Percentiles rank a stretch among this genome's conserved stretches.
These are phyloP conservation scores for Slavum lentiscoides DNA, from an alignment of 2,888 invertebrate species.

Conservation along the genomic window DNA sequence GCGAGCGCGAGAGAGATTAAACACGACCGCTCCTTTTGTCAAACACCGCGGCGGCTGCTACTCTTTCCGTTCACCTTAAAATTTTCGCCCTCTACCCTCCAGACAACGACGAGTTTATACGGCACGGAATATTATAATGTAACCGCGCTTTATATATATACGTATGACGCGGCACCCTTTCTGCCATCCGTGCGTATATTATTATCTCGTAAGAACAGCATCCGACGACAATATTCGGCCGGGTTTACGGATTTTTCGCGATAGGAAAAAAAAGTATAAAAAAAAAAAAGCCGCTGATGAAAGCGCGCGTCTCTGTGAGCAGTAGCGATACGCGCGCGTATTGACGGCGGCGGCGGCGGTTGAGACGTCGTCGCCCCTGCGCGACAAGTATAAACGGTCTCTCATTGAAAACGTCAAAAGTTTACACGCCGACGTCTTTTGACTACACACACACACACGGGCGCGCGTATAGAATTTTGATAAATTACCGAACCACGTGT, in stretches of 20 bases:
- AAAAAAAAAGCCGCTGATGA: no score
- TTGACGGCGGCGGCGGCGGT: conserved; percentile 1
- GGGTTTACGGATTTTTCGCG: conserved; percentile 1
- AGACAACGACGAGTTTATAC: neutral
- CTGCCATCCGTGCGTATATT: neutral
- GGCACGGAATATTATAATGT: neutral
- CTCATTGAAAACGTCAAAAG: conserved; percentile 53
- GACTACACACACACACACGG: neutral
- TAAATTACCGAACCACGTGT: conserved; percentile 26
- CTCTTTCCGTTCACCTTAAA: neutral
- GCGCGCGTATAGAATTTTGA: conserved; percentile 31
- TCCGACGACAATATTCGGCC: neutral
- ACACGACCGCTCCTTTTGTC: conserved; percentile 17
- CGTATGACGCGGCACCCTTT: no score
- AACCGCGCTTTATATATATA: neutral
- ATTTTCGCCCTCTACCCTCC: neutral
- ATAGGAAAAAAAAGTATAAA: neutral
- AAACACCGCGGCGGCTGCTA: neutral
- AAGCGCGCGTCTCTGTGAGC: no score
- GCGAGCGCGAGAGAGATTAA: neutral
- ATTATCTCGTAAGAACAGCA: neutral
- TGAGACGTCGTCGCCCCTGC: neutral
- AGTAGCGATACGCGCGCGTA: no score
- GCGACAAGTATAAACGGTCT: conserved; percentile 51
- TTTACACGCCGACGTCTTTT: conserved; percentile 28